Base-by-base conservation (phyloP, 2,113 vertebrate species). In the Mormyrus lacerda region DNA sequence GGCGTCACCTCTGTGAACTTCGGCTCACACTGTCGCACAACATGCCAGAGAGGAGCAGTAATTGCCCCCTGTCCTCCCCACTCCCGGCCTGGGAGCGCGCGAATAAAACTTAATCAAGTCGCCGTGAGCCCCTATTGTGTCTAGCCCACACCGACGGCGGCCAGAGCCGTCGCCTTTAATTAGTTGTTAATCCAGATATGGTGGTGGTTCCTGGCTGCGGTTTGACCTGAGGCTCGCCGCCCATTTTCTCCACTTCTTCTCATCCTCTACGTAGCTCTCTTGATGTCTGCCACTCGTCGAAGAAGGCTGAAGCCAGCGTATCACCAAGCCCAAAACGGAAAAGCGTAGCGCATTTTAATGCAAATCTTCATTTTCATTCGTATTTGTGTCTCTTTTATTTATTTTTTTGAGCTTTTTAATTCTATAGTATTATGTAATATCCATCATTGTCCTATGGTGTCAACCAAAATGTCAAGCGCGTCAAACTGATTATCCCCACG, bases 1-100 rank as follows among this genome's bases (percentile, higher is more conserved):
- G 39, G 88, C 87, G 88, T 91, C 92, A 91, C 91, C 91, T 85
- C 85, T 42, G 88, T 94, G 92, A 93, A 93, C 92, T 91, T 91
- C 90, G 90, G 84, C 93, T 93, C 91, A 93, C 93, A 15, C 90
- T 55, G 61, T 91, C 92, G 91, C 90, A 90, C 65, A 91, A 65
- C 91, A 89, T 91, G 90, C 90, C 90, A 91, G 53, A 53, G 91
- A 91, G 91, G 89, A 88, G 91, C 53, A 87, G 91, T 94, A 93
- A 93, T 93, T 93, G 92, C 91, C 84, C 48, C 58, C 87, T 27
- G 27, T 13, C 10, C n/a, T 4, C 61, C 61, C 61, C 10, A 9
- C 7, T 61, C 91, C 90, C 89, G 39, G 61, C 27, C 45, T 76
- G 31, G 21, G 55, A 31, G 39, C 3, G 7, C 3, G 87, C 13